Percentiles rank a stretch among this genome's conserved stretches.
Evolutionary conservation across 1,140 invertebrate genomes (phyloP).

Genomic region (Halesus radiatus): DNA sequence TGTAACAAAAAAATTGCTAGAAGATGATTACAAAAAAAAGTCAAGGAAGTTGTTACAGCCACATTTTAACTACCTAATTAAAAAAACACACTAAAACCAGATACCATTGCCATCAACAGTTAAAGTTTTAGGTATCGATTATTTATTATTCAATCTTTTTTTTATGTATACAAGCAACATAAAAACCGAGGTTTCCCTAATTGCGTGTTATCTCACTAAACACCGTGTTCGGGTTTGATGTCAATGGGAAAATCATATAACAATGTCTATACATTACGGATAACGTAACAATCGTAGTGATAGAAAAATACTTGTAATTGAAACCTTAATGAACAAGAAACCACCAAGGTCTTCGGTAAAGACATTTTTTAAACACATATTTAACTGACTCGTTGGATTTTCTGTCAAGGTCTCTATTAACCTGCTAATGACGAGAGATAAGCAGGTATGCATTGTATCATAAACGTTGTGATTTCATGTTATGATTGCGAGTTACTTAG

Average conservation of each 20-base stretch:
- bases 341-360: not conserved
- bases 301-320: slow-evolving; percentile 8
- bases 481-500: too few relatives aligned
- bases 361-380: not conserved
- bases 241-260: slow-evolving; percentile 1
- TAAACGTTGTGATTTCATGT: too few relatives aligned
- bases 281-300: not conserved
- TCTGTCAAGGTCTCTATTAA: too few relatives aligned
- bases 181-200: not conserved
- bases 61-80: not conserved
- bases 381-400: too few relatives aligned
- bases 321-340: slow-evolving; percentile 14
- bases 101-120: too few relatives aligned
- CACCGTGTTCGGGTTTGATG: not conserved
- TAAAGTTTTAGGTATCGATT: too few relatives aligned
- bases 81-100: not conserved
- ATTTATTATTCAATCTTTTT: not conserved
- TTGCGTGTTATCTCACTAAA: not conserved
- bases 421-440: too few relatives aligned
- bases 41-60: too few relatives aligned
- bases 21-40: too few relatives aligned
- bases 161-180: not conserved
- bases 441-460: too few relatives aligned
- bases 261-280: not conserved
- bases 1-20: too few relatives aligned